Evolutionary conservation across 1,140 invertebrate species (phyloP).

Genomic region (Bemisia tabaci): DNA sequence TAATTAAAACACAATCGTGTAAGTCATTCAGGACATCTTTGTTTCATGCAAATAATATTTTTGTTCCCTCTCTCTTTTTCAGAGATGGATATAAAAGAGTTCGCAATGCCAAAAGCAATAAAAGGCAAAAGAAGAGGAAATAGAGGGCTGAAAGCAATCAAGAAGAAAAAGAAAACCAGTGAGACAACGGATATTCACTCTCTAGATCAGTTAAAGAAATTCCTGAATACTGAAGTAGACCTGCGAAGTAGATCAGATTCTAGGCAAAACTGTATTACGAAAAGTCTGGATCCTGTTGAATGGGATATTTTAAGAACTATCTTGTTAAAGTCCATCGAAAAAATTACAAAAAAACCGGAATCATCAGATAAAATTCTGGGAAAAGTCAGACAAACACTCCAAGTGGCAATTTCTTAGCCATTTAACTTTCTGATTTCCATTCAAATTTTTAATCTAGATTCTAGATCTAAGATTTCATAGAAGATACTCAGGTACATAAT

Average conservation of each 20-base stretch:
- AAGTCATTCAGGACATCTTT: no score
- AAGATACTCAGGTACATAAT: no score
- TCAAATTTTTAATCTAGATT: no score
- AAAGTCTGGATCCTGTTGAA: neutral
- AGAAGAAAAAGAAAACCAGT: neutral
- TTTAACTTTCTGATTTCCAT: no score
- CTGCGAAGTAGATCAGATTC: neutral
- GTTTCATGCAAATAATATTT: no score
- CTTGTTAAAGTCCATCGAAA: neutral
- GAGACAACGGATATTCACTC: neutral
- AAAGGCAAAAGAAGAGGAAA: neutral
- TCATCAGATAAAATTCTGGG: neutral
- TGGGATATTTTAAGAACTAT: neutral
- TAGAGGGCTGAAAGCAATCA: neutral
- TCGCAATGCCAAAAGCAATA: neutral
- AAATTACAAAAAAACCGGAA: neutral
- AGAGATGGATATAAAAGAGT: no score
- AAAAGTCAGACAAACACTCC: neutral
- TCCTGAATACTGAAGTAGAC: neutral
- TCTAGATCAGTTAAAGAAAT: neutral
- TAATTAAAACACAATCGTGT: no score
- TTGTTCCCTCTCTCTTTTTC: no score
- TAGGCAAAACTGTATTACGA: neutral
- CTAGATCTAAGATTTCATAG: no score
- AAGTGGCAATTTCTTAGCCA: neutral